Percentiles rank a stretch among this genome's conserved stretches.
Conservation (phyloP, 2,888 invertebrate genomes). For the Agonum fuliginosum region DNA sequence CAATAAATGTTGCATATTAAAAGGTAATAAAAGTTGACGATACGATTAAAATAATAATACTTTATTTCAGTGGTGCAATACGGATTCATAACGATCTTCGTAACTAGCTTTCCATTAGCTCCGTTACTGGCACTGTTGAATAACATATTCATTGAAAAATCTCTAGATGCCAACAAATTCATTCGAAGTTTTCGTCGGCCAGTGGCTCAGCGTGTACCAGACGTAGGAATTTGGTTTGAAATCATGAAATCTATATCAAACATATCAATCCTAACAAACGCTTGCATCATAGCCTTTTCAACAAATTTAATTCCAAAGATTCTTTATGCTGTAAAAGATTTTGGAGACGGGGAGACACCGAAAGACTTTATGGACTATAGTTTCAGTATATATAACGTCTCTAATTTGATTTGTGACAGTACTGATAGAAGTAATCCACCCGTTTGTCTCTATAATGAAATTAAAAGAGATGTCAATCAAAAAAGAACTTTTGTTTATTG, state of each 20-base stretch:
- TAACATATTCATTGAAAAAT: slow-evolving; percentile 85
- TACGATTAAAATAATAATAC: no score
- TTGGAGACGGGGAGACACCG: slow-evolving; percentile 72
- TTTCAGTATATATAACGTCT: slow-evolving; percentile 79
- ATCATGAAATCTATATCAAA: slow-evolving; percentile 85
- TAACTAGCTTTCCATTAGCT: slow-evolving; percentile 89
- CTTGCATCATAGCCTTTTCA: slow-evolving; percentile 86
- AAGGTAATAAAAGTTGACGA: no score
- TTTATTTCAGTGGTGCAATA: slow-evolving; percentile 82
- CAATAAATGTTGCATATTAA: no score
- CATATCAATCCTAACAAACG: slow-evolving; percentile 86
- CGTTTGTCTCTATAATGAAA: no score
- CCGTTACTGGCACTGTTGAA: slow-evolving; percentile 88
- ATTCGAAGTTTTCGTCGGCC: slow-evolving; percentile 83
- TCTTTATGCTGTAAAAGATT: slow-evolving; percentile 81
- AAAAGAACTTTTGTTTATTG: no score
- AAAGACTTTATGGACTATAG: slow-evolving; percentile 81
- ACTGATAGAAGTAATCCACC: no score
- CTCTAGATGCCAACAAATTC: slow-evolving; percentile 88
- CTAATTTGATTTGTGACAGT: no score
- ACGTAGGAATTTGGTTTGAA: slow-evolving; percentile 87
- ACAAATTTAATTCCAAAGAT: slow-evolving; percentile 88
- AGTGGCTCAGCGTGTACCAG: slow-evolving; percentile 81
- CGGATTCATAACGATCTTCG: slow-evolving; percentile 90
- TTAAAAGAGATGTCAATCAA: no score